These are phyloP conservation scores for Catharus bicknelli DNA, from an alignment of 2,113 vertebrate species.

Conservation along the genomic window DNA sequence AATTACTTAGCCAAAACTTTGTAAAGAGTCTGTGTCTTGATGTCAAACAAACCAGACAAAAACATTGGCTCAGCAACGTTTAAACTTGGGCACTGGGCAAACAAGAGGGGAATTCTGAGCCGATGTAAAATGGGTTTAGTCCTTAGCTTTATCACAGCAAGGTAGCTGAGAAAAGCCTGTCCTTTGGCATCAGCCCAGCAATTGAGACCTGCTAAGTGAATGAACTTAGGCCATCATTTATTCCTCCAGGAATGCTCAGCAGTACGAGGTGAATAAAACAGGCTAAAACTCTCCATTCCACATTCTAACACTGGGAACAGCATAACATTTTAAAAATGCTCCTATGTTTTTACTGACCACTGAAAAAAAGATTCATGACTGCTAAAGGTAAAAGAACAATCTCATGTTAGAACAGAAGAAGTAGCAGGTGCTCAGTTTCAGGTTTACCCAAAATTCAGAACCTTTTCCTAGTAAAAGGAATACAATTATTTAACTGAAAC, in stretches of 20 bases:
- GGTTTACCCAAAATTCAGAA: not conserved
- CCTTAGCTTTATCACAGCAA: not conserved
- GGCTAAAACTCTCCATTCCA: not conserved
- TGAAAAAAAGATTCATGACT: not conserved
- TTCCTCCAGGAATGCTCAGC: not conserved
- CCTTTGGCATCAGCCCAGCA: not conserved
- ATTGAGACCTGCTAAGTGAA: not conserved
- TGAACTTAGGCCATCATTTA: not conserved
- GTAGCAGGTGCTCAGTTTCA: not conserved
- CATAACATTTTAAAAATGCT: not conserved
- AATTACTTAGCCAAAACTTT: not conserved
- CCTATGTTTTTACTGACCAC: not conserved
- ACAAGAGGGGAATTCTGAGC: not conserved
- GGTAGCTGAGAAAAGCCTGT: not conserved
- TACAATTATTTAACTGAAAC: not conserved
- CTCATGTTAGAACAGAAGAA: not conserved
- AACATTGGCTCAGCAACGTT: not conserved
- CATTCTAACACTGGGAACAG: not conserved
- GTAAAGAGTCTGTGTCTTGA: not conserved
- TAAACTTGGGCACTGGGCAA: not conserved
- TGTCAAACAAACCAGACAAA: not conserved
- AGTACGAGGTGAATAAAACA: not conserved
- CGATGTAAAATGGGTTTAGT: not conserved
- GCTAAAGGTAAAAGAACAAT: not conserved
- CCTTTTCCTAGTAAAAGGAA: not conserved